Conservation (phyloP, 2,113 vertebrate genomes). For the Lutjanus erythropterus region DNA sequence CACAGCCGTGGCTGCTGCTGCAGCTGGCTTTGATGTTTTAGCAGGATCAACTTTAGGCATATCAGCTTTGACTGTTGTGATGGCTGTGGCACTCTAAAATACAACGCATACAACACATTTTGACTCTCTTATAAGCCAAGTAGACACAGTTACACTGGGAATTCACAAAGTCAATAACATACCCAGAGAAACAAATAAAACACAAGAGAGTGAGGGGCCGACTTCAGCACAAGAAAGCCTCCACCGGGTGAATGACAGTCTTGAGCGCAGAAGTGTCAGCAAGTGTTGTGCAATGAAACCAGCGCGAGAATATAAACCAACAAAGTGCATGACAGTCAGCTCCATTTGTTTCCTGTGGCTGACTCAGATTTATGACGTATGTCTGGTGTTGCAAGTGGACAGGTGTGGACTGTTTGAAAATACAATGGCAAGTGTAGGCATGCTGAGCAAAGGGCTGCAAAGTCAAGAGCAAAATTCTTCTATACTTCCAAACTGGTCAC, state of each 20-base stretch:
- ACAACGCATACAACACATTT: conserved; percentile 50
- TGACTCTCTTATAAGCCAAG: conserved; percentile 29
- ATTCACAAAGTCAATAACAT: neutral
- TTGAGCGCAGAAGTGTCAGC: neutral
- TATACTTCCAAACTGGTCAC: neutral
- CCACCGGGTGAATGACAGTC: conserved; percentile 21
- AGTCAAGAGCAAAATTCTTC: conserved; percentile 4
- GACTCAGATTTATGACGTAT: conserved; percentile 17
- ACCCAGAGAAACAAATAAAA: conserved; percentile 17
- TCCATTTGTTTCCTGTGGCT: conserved; percentile 9
- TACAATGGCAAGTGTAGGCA: conserved; percentile 16
- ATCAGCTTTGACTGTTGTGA: conserved; percentile 64
- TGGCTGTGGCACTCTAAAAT: conserved; percentile 68
- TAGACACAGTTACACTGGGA: conserved; percentile 3
- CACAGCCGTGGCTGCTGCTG: conserved; percentile 29
- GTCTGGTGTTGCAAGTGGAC: neutral
- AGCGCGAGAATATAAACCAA: neutral
- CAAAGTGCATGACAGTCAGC: neutral
- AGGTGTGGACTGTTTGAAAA: conserved; percentile 7
- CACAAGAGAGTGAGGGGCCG: neutral
- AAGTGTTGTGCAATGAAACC: conserved; percentile 4
- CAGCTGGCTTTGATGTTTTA: conserved; percentile 52
- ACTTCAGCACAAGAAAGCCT: conserved; percentile 21
- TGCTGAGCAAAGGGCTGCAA: conserved; percentile 16
- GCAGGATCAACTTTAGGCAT: conserved; percentile 59